phyloP scores from a whole-genome alignment of 2,797 vertebrate species.

The Alosa sapidissima region DNA sequence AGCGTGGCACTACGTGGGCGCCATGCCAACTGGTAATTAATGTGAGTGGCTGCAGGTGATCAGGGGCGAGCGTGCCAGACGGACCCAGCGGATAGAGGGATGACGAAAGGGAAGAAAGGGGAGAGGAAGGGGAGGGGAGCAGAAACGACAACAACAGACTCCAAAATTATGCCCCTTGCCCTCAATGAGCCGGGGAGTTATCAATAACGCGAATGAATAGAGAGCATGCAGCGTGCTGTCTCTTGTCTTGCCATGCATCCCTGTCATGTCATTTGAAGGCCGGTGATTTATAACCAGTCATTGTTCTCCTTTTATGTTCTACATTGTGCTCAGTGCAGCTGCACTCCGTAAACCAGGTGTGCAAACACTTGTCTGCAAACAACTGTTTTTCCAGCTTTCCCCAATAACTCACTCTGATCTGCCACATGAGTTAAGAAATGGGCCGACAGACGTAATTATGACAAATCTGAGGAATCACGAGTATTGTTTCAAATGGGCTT shows the following conservation, averaged over 20 bases:
- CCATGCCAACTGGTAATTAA: constrained; percentile 46
- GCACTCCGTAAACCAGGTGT: constrained; percentile 27
- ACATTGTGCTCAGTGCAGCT: constrained; percentile 8
- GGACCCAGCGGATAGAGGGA: background rate
- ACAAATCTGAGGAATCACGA: constrained; percentile 18
- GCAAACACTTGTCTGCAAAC: constrained; percentile 1
- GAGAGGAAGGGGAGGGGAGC: background rate
- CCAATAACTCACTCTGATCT: constrained; percentile 12
- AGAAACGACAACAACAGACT: constrained; percentile 19
- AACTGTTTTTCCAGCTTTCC: background rate
- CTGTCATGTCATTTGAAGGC: constrained; percentile 14
- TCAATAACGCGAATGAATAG: background rate
- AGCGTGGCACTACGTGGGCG: constrained; percentile 25
- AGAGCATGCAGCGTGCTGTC: background rate
- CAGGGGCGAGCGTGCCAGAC: constrained; percentile 34
- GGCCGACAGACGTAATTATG: constrained; percentile 4
- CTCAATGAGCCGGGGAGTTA: constrained; percentile 1
- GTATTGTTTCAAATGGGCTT: constrained; percentile 17
- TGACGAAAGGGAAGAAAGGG: background rate
- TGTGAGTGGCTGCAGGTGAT: constrained; percentile 39
- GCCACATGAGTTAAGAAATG: constrained; percentile 7
- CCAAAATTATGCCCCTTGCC: constrained; percentile 16
- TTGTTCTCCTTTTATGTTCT: constrained; percentile 29
- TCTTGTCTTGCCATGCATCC: background rate
- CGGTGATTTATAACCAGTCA: constrained; percentile 4